phyloP scores from a whole-genome alignment of 2,113 vertebrate genomes.

The Epinephelus fuscoguttatus region DNA sequence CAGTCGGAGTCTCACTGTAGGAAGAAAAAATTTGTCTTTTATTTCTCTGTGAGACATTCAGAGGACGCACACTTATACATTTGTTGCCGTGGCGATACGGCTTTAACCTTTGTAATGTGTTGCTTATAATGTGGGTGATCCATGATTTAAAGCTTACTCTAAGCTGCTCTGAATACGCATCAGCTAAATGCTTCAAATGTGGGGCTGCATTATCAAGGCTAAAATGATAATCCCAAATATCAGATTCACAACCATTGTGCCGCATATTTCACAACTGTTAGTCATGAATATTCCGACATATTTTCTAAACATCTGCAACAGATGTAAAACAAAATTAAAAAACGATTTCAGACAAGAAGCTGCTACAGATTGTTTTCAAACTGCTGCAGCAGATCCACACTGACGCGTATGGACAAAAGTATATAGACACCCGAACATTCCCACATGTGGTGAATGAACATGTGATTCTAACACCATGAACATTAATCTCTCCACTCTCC shows the following conservation, averaged over 20 bases:
- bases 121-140: conserved; percentile 33
- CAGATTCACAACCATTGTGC: conserved; percentile 9
- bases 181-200: conserved; percentile 36
- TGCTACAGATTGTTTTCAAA: neutral
- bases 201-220: conserved; percentile 6
- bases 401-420: too few species aligned
- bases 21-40: neutral
- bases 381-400: too few species aligned
- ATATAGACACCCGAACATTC: too few species aligned
- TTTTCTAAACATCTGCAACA: neutral
- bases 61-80: neutral
- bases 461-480: too few species aligned
- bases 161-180: conserved; percentile 49
- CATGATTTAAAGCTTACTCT: conserved; percentile 56
- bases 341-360: neutral
- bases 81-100: neutral
- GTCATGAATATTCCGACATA: neutral
- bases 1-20: conserved; percentile 16
- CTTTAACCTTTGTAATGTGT: conserved; percentile 37
- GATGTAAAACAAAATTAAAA: neutral
- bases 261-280: neutral
- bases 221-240: conserved; percentile 25
- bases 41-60: neutral
- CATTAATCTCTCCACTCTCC: too few species aligned
- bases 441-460: too few species aligned